A percentile compares a stretch with the other conserved stretches of the same genome.
phyloP scores from a whole-genome alignment of 2,888 invertebrate genomes.

The Alloplasta piceator region DNA sequence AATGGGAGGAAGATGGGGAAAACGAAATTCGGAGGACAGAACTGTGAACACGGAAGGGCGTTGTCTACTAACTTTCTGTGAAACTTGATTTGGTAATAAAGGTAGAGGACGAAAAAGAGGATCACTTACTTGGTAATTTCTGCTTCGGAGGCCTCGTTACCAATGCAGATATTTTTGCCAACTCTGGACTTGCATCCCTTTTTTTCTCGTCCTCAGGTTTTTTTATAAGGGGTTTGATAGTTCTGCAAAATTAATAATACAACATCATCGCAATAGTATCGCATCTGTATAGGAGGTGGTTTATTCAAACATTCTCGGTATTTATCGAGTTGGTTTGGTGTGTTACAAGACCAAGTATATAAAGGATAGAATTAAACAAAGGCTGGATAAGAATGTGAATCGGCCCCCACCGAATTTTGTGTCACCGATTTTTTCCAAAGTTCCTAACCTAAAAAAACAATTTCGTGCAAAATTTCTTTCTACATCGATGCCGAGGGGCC shows the following conservation, averaged over 20 bases:
- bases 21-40: constrained; percentile 10
- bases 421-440: too few relatives aligned
- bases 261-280: background rate
- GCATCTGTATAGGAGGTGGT: too few relatives aligned
- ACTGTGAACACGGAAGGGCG: constrained; percentile 18
- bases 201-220: constrained; percentile 85
- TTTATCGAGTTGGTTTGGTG: too few relatives aligned
- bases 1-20: background rate
- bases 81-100: background rate
- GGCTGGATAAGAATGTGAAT: too few relatives aligned
- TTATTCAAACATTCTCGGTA: too few relatives aligned
- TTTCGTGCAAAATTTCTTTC: too few relatives aligned
- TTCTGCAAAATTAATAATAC: constrained; percentile 78
- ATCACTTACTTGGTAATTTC: constrained; percentile 84
- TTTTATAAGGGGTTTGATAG: constrained; percentile 89
- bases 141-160: constrained; percentile 92
- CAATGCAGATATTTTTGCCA: constrained; percentile 92
- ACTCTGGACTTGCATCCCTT: constrained; percentile 91
- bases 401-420: too few relatives aligned
- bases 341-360: too few relatives aligned
- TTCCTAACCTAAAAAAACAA: too few relatives aligned
- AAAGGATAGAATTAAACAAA: background rate
- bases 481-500: too few relatives aligned
- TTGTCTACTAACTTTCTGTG: constrained; percentile 12
- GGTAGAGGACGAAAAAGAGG: constrained; percentile 1